These are phyloP conservation scores for Malurus elegans DNA, from an alignment of 2,113 vertebrate genomes.

Conservation along the genomic window DNA sequence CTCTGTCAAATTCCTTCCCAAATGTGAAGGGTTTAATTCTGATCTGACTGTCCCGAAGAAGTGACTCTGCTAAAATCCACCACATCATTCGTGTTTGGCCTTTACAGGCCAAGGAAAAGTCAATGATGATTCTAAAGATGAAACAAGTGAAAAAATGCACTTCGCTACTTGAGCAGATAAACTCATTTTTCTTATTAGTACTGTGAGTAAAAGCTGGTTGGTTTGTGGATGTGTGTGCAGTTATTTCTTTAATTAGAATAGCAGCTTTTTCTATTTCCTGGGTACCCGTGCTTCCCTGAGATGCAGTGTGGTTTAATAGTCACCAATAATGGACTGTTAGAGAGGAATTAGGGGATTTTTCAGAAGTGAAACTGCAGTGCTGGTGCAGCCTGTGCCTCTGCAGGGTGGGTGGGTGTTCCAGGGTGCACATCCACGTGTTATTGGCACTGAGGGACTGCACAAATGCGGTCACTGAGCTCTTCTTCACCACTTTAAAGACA, in stretches of 20 bases:
- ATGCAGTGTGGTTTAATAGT: neutral
- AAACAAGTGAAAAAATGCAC: neutral
- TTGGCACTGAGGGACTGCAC: neutral
- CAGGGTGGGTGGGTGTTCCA: neutral
- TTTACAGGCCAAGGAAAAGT: constrained; percentile 12
- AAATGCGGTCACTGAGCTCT: neutral
- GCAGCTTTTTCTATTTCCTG: neutral
- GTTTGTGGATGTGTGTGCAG: accelerated
- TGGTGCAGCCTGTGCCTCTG: neutral
- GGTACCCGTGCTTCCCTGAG: neutral
- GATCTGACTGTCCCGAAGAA: neutral
- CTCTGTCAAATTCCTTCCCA: neutral
- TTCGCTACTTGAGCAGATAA: neutral
- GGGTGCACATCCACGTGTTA: accelerated
- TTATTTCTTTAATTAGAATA: neutral
- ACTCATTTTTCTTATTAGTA: neutral
- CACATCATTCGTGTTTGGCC: neutral
- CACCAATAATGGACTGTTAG: neutral
- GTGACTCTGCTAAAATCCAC: neutral
- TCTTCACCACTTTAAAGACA: neutral
- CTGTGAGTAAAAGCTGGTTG: neutral
- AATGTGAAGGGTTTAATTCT: neutral
- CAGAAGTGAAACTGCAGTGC: neutral
- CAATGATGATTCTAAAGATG: neutral
- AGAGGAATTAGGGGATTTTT: neutral